A percentile compares a stretch with the other conserved stretches of the same genome.
These are phyloP conservation scores for Sminthurinus aureus DNA, from an alignment of 2,888 invertebrate genomes.

Conservation along the genomic window DNA sequence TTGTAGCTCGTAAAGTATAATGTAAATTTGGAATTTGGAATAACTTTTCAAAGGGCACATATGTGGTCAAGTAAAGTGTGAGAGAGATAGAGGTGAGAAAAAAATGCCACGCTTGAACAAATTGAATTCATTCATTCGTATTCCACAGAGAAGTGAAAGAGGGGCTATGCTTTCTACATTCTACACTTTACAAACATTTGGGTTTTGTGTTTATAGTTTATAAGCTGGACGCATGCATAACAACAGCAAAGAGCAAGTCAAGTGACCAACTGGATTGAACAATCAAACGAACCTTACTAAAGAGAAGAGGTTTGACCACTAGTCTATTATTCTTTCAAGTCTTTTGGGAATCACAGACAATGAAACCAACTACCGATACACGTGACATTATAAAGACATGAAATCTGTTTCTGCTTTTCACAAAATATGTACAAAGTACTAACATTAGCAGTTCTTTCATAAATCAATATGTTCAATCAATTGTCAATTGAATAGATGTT, in stretches of 20 bases:
- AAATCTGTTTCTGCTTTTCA: too few relatives aligned
- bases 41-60: background rate
- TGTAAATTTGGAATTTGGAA: background rate
- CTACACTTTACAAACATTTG: too few relatives aligned
- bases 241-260: background rate
- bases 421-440: too few relatives aligned
- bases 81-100: background rate
- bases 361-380: background rate
- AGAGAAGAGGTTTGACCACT: conserved; percentile 19
- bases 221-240: background rate
- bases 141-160: too few relatives aligned
- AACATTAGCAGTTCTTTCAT: too few relatives aligned
- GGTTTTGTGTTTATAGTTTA: background rate
- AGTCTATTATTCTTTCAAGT: conserved; percentile 2
- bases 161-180: too few relatives aligned
- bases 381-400: background rate
- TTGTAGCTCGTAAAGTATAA: conserved; percentile 29
- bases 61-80: background rate
- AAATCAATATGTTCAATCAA: too few relatives aligned
- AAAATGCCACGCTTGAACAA: conserved; percentile 26
- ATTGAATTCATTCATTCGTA: conserved; percentile 10
- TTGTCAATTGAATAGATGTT: too few relatives aligned
- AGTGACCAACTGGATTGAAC: background rate
- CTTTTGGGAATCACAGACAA: background rate
- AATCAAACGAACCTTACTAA: conserved; percentile 6